Percentiles rank a stretch among this genome's conserved stretches.
phyloP scores from a whole-genome alignment of 1,140 invertebrate species.

The Pseudoatta argentina region DNA sequence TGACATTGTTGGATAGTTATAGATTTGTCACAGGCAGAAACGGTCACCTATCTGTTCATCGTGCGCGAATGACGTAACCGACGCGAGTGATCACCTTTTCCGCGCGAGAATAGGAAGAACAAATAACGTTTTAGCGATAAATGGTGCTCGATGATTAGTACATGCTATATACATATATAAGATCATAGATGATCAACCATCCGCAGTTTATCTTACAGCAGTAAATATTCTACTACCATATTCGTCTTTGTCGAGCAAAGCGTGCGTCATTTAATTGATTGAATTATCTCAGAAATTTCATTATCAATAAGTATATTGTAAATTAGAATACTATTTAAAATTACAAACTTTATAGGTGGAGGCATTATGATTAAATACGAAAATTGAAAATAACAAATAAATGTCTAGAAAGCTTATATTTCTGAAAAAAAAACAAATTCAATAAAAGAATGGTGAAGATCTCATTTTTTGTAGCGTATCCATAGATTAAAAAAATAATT shows the following conservation, averaged over 20 bases:
- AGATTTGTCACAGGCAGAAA: slow-evolving; percentile 1
- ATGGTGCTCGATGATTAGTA: slow-evolving; percentile 73
- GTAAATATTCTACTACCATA: slow-evolving; percentile 64
- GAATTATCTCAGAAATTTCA: not conserved
- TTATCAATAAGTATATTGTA: not conserved
- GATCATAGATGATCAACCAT: slow-evolving; percentile 57
- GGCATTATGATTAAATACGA: not conserved
- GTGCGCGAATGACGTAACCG: slow-evolving; percentile 63
- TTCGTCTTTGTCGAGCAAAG: slow-evolving; percentile 6
- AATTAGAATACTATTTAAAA: not conserved
- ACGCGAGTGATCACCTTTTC: slow-evolving; percentile 64
- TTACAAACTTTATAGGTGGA: not conserved
- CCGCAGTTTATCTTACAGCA: slow-evolving; percentile 44
- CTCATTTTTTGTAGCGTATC: not conserved
- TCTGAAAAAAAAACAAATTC: not conserved
- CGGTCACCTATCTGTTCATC: slow-evolving; percentile 7
- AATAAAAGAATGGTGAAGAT: not conserved
- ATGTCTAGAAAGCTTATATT: not conserved
- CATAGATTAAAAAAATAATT: not conserved
- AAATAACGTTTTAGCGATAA: slow-evolving; percentile 79
- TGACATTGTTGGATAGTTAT: not conserved
- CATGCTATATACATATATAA: slow-evolving; percentile 67
- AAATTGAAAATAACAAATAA: not conserved
- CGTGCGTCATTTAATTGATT: not conserved
- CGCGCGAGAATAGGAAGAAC: slow-evolving; percentile 76